phyloP scores from a whole-genome alignment of 2,113 vertebrate genomes.

The Procavia capensis region DNA sequence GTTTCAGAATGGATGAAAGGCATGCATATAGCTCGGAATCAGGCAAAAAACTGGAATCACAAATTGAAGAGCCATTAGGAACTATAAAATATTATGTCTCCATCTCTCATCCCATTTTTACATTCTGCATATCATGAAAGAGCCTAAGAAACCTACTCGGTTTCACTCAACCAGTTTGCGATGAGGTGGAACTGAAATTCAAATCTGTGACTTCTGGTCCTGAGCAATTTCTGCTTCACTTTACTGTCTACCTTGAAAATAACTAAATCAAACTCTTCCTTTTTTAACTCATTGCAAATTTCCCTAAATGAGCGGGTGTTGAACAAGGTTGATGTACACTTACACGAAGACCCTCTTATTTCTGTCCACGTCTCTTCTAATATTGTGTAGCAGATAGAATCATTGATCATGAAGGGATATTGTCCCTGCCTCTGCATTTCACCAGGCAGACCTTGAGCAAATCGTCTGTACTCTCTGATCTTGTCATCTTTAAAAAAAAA shows the following conservation, averaged over 20 bases:
- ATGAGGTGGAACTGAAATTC: background rate
- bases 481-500: constrained; percentile 3
- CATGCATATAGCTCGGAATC: background rate
- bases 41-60: constrained; percentile 11
- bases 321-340: constrained; percentile 11
- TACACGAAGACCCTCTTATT: background rate
- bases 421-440: background rate
- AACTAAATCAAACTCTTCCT: constrained; percentile 28
- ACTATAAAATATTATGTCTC: background rate
- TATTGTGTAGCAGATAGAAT: background rate
- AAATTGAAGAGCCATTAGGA: constrained; percentile 37
- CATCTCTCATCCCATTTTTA: constrained; percentile 37
- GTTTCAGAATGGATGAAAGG: constrained; percentile 42
- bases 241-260: constrained; percentile 10
- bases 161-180: background rate
- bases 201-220: constrained; percentile 29
- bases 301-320: background rate
- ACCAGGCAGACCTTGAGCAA: background rate
- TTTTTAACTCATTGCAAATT: constrained; percentile 28
- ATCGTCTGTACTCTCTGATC: background rate
- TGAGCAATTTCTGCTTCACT: constrained; percentile 24
- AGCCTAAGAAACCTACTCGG: background rate
- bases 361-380: background rate
- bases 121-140: background rate
- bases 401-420: background rate